Base-by-base conservation (phyloP, 2,888 invertebrate genomes). In the Drosophila anomalata region DNA sequence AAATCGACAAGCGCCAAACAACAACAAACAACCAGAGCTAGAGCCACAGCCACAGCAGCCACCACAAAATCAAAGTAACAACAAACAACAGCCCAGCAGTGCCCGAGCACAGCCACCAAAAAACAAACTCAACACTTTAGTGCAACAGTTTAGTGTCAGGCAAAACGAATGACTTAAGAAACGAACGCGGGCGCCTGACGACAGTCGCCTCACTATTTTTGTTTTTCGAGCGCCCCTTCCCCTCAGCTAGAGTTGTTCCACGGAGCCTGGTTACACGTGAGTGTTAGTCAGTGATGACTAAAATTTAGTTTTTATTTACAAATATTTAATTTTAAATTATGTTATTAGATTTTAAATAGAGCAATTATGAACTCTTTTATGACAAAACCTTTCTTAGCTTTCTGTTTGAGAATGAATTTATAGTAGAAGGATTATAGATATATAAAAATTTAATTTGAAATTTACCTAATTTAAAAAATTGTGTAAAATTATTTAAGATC, bases 131-230 rank as follows among this genome's bases (percentile, higher is more conserved):
- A 83, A 83, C 83, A 86, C 84, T 83, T 87, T 77, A 78, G 75
- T 76, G 82, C 76, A 76, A 86, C 82, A 83, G 73, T 85, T 81
- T 85, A 78, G 84, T 87, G 83, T 76, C 88, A 79, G 75, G 67
- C 78, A 68, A 82, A 86, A 74, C 79, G 84, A 84, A 82, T 71
- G 86, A 84, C 88, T 84, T 84, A 87, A 79, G 88, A 78, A 86
- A 87, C 86, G 86, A 84, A 82, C 88, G 86, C 80, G 75, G 70
- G 22, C 59, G 55, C 71, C 54, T 84, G 76, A 78, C 79, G 78
- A 81, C 83, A 81, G 79, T 55, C 36, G 31, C 48, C 54, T 55
- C 67, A 47, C 41, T 14, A 39, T 39, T 39, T 39, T 39, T 14
- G 14, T n/a, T 39, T 39, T 39, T 29, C 47, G 41, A 47, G 44